Conservation (phyloP, 1,140 invertebrate genomes). For the Andricus grossulariae region DNA sequence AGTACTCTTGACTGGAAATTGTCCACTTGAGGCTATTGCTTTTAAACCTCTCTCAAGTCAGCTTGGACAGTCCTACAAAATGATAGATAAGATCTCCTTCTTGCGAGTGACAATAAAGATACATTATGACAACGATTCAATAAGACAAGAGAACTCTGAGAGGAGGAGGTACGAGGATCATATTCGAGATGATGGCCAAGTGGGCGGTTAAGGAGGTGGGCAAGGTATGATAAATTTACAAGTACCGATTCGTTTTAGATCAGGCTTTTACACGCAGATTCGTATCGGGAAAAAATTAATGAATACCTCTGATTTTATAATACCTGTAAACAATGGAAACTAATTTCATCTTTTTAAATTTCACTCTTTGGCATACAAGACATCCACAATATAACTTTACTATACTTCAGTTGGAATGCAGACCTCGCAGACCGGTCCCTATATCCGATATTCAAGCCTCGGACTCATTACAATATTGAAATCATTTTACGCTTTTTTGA, state of each 20-base stretch:
- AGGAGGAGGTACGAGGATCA: conserved; percentile 21
- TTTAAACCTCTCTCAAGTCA: not conserved
- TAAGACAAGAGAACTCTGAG: not conserved
- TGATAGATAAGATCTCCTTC: conserved; percentile 22
- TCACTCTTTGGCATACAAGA: too few relatives aligned
- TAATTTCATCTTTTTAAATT: too few relatives aligned
- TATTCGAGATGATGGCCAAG: conserved; percentile 16
- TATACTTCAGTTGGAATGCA: too few relatives aligned
- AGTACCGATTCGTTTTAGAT: conserved; percentile 11
- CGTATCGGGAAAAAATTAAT: conserved; percentile 8
- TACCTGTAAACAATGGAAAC: not conserved
- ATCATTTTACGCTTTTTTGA: too few relatives aligned
- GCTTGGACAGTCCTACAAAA: conserved; percentile 19
- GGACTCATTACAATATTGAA: too few relatives aligned
- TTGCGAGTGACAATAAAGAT: conserved; percentile 18
- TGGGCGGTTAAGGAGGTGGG: conserved; percentile 22
- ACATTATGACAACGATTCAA: conserved; percentile 29
- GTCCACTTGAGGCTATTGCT: conserved; percentile 10
- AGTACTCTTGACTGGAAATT: conserved; percentile 16
- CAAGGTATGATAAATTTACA: conserved; percentile 7
- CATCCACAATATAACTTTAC: too few relatives aligned
- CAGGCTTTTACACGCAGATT: not conserved
- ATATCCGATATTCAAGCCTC: too few relatives aligned
- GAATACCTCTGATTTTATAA: not conserved
- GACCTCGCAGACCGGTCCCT: too few relatives aligned